Evolutionary conservation across 2,888 invertebrate species (phyloP).

Genomic region (Caenorhabditis virilis): DNA sequence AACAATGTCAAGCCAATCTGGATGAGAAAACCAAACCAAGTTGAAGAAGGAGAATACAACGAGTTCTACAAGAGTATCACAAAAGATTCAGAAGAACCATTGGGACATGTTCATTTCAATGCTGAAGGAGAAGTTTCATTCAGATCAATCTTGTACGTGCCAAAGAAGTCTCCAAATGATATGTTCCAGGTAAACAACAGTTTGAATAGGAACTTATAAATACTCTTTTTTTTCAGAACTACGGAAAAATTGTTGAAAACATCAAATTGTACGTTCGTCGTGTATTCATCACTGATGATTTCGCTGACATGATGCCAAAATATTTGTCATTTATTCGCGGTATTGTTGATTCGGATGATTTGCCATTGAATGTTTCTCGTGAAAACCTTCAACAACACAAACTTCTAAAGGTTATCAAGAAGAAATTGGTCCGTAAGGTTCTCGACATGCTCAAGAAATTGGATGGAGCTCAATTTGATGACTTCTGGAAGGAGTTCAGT

Average conservation of each 20-base stretch:
- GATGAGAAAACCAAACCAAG: conserved; percentile 80
- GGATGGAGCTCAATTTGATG: conserved; percentile 83
- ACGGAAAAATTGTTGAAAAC: conserved; percentile 61
- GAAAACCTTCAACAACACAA: conserved; percentile 98
- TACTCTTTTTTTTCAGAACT: conserved; percentile 33
- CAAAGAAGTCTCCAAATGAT: conserved; percentile 86
- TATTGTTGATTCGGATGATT: conserved; percentile 96
- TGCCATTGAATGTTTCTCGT: conserved; percentile 95
- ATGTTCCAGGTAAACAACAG: conserved; percentile 78
- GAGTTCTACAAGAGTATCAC: conserved; percentile 94
- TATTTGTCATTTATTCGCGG: conserved; percentile 93
- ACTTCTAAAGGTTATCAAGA: conserved; percentile 96
- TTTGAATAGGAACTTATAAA: background rate
- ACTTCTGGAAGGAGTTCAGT: conserved; percentile 98
- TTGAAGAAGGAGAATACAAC: conserved; percentile 78
- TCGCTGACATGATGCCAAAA: conserved; percentile 98
- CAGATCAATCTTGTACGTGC: conserved; percentile 92
- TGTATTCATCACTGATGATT: conserved; percentile 99
- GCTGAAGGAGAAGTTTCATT: conserved; percentile 99
- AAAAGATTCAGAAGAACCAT: conserved; percentile 62
- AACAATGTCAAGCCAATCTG: conserved; percentile 98
- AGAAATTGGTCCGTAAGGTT: conserved; percentile 90
- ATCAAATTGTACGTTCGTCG: conserved; percentile 85
- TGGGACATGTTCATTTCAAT: conserved; percentile 79
- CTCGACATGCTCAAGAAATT: conserved; percentile 87